These are phyloP conservation scores for Lucilia cuprina DNA, from an alignment of 1,140 invertebrate genomes.

Conservation along the genomic window DNA sequence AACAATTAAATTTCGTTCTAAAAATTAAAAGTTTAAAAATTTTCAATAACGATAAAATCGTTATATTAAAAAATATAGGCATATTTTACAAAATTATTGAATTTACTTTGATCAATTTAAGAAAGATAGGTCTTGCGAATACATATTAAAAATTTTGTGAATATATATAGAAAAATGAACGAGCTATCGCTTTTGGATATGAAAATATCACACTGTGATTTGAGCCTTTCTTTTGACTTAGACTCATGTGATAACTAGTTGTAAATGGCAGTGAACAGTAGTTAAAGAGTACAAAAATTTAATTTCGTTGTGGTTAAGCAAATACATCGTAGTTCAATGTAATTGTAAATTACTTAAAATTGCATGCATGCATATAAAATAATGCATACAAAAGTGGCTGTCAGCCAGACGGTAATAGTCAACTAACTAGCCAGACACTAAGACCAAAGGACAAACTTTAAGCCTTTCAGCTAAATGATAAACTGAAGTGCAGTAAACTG, in stretches of 20 bases:
- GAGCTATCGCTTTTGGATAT: too few species aligned
- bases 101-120: too few species aligned
- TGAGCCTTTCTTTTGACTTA: background rate
- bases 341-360: background rate
- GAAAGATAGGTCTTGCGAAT: too few species aligned
- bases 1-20: too few species aligned
- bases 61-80: too few species aligned
- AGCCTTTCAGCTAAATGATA: background rate
- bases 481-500: background rate
- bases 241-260: background rate
- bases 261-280: background rate
- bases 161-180: too few species aligned
- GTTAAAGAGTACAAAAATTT: background rate
- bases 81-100: too few species aligned
- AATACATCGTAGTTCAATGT: background rate
- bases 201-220: background rate
- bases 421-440: background rate
- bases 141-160: too few species aligned
- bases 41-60: too few species aligned
- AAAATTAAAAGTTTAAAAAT: too few species aligned
- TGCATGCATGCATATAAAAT: background rate
- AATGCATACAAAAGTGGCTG: background rate
- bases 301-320: background rate
- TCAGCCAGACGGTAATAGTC: background rate
- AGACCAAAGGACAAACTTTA: background rate